Percentiles rank a stretch among this genome's conserved stretches.
These are phyloP conservation scores for Myrmecophaga tridactyla DNA, from an alignment of 2,113 vertebrate genomes.

Conservation along the genomic window DNA sequence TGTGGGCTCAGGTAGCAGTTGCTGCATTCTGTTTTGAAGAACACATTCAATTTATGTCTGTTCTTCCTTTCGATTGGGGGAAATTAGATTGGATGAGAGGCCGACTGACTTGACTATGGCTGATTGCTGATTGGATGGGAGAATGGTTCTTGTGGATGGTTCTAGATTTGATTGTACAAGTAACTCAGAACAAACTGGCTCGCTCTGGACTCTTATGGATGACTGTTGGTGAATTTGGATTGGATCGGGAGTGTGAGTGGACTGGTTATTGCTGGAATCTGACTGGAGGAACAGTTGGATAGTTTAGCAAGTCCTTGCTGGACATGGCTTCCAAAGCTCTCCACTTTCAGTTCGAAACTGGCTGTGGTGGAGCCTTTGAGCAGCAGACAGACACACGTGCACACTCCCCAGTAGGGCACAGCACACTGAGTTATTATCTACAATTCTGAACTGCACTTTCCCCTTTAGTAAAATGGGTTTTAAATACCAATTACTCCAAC, in stretches of 20 bases:
- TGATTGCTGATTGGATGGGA: slow-evolving; percentile 15
- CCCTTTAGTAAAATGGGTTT: background rate
- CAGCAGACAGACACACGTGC: background rate
- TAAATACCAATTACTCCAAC: background rate
- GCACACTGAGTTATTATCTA: background rate
- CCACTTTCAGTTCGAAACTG: background rate
- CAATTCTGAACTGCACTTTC: background rate
- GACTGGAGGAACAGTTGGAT: background rate
- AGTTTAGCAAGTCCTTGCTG: background rate
- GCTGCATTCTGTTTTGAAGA: background rate
- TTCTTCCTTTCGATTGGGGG: background rate
- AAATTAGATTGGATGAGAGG: background rate
- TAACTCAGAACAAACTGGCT: background rate
- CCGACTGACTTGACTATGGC: background rate
- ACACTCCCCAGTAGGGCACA: background rate
- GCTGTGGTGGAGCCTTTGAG: background rate
- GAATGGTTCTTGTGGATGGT: slow-evolving; percentile 9
- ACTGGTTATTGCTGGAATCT: background rate
- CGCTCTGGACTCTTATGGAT: background rate
- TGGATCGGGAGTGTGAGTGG: background rate
- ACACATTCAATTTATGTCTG: background rate
- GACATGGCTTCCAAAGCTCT: background rate
- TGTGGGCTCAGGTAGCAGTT: background rate
- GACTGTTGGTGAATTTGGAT: background rate
- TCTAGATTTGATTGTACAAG: background rate